Evolutionary conservation across 2,797 vertebrate genomes (phyloP).

Genomic region (Sebastes vulpes): DNA sequence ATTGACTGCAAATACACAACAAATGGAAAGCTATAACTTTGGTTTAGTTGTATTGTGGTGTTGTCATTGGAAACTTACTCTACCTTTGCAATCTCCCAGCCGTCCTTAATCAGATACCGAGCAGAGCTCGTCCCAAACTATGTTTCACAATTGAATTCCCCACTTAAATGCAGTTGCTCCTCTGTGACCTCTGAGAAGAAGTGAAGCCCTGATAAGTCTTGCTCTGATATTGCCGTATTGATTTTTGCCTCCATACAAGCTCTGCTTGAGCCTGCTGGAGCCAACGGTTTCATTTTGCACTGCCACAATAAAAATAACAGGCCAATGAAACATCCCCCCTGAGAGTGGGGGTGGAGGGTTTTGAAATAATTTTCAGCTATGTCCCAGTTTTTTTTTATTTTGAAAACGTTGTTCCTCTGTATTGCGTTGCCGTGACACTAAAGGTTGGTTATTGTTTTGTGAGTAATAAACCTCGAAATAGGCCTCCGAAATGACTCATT

Average conservation of each 20-base stretch:
- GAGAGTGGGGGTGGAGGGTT: conserved; percentile 59
- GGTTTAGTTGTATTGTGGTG: conserved; percentile 23
- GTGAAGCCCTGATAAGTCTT: conserved; percentile 87
- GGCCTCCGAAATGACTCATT: conserved; percentile 10
- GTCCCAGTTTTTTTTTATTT: conserved; percentile 36
- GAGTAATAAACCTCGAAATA: conserved; percentile 10
- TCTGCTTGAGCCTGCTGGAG: conserved; percentile 72
- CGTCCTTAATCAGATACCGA: conserved; percentile 73
- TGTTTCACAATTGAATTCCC: conserved; percentile 86
- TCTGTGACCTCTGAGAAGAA: conserved; percentile 85
- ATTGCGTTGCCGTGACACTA: conserved; percentile 70
- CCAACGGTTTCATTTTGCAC: conserved; percentile 87
- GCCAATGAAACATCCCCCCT: conserved; percentile 83
- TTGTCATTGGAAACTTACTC: conserved; percentile 44
- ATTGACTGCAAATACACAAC: background rate
- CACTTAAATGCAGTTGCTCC: conserved; percentile 86
- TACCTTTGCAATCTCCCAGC: conserved; percentile 23
- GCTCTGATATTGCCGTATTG: conserved; percentile 90
- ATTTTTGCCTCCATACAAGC: conserved; percentile 85
- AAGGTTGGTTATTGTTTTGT: conserved; percentile 46
- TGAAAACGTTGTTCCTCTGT: conserved; percentile 36
- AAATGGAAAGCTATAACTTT: conserved; percentile 55
- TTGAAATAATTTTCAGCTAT: conserved; percentile 65
- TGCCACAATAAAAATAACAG: conserved; percentile 89
- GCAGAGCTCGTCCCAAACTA: conserved; percentile 68